Base-by-base conservation (phyloP, 2,888 invertebrate species). In the Protodeltote pygarga region DNA sequence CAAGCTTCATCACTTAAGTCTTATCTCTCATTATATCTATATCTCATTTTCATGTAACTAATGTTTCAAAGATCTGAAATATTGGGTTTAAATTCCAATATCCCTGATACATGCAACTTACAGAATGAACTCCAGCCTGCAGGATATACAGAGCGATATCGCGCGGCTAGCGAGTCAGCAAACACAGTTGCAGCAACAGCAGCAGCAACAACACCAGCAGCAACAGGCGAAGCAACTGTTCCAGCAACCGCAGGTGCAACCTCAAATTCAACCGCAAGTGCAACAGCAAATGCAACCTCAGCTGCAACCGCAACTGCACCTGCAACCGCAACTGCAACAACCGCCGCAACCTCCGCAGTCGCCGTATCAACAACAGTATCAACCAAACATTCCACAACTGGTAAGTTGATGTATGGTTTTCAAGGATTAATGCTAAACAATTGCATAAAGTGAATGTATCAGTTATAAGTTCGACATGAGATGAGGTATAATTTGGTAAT, bases 111-210 rank as follows among this genome's bases (percentile, higher is more conserved):
- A 33, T 40, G 61, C 46, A 49, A 57, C 65, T 87, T 92, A 65
- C 86, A 96, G 96, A 93, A 97, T 98, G 95, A 98, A 98, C 93
- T 95, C 94, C 92, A 98, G 97, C 93, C 95, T 98, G 78, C 96
- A 96, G 83, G 98, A 98, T 91, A 96, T 98, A 77, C 98, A 98
- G 92, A 96, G 96, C 63, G 98, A 98, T 89, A 98, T 98, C 81
- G 97, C 97, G 88, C 94, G 97, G 71, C 93, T 98, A 66, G 95
- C 97, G 51, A 95, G 94, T 59, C 97, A 97, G 59, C 90, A 90
- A 69, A 85, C 73, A 32, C 91, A 91, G 62, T 62, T 90, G 34
- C 89, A 89, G 48, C 89, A 89, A 44, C 89, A 94, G 61, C 93
- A 91, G 11, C 93, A 92, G 38, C 92, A 93, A 11, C 93, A 93